Evolutionary conservation across 1,140 invertebrate genomes (phyloP).

Genomic region (Chymomyza costata): DNA sequence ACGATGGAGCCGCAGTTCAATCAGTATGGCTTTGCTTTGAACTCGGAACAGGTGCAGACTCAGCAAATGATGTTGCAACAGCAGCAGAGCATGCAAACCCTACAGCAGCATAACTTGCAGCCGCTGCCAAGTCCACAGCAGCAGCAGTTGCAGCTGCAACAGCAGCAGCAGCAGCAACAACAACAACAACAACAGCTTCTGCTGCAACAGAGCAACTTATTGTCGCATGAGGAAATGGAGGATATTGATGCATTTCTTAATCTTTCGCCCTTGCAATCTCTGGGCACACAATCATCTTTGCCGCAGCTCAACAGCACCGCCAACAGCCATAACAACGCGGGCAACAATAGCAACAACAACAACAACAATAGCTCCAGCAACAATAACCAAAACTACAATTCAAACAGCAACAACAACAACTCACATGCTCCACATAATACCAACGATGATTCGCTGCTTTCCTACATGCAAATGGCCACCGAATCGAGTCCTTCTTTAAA

Average conservation of each 20-base stretch:
- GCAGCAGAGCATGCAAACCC: conserved; percentile 59
- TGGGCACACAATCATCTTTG: conserved; percentile 33
- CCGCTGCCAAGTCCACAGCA: conserved; percentile 30
- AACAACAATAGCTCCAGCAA: conserved; percentile 17
- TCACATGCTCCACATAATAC: conserved; percentile 46
- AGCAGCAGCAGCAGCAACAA: conserved; percentile 27
- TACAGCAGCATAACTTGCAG: conserved; percentile 55
- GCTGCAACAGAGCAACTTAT: conserved; percentile 29
- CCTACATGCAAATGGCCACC: conserved; percentile 70
- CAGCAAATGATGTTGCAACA: conserved; percentile 70
- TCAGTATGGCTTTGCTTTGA: conserved; percentile 66
- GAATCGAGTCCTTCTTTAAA: conserved; percentile 63
- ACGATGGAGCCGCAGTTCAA: conserved; percentile 65
- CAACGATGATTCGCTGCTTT: conserved; percentile 63
- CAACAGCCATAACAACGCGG: conserved; percentile 20
- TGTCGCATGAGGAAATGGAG: conserved; percentile 57
- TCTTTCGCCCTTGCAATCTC: conserved; percentile 54
- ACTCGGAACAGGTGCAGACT: conserved; percentile 57
- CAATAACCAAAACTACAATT: conserved; percentile 41
- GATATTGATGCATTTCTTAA: conserved; percentile 67
- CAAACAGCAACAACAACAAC: conserved; percentile 37
- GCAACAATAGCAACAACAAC: conserved; percentile 38
- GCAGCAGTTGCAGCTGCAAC: conserved; percentile 24
- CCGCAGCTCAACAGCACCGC: conserved; percentile 24
- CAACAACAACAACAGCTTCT: conserved; percentile 33